Conservation (phyloP, 2,888 invertebrate species). For the Drosophila pseudotakahashii region DNA sequence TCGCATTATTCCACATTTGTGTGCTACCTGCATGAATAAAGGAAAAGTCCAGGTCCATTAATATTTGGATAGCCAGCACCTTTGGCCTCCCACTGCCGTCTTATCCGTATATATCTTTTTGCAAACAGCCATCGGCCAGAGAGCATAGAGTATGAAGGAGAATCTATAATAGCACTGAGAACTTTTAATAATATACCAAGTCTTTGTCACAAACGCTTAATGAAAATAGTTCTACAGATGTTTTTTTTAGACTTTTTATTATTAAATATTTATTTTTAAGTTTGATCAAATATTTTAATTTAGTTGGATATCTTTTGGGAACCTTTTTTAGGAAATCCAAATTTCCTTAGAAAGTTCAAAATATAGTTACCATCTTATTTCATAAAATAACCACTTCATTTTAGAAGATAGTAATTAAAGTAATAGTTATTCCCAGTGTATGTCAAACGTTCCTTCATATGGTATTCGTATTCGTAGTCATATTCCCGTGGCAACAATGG, state of each 20-base stretch:
- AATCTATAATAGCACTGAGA: constrained; percentile 15
- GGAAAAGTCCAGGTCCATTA: constrained; percentile 9
- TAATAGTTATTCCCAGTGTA: constrained; percentile 11
- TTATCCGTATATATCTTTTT: not conserved
- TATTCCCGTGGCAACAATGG: constrained; percentile 41
- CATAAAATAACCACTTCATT: too few species aligned
- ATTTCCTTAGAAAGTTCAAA: too few species aligned
- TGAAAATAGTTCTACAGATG: too few species aligned
- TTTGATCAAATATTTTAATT: too few species aligned
- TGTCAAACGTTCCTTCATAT: not conserved
- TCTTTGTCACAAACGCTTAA: too few species aligned
- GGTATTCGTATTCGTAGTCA: constrained; percentile 8
- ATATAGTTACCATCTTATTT: too few species aligned
- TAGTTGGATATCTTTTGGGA: too few species aligned
- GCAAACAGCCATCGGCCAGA: constrained; percentile 4
- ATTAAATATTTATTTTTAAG: too few species aligned
- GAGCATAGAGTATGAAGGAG: constrained; percentile 1
- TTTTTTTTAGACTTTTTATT: too few species aligned
- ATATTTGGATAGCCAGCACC: constrained; percentile 28
- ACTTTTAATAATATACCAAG: too few species aligned
- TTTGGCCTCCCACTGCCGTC: constrained; percentile 4
- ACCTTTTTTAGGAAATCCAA: too few species aligned
- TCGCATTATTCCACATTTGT: constrained; percentile 15
- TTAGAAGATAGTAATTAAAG: too few species aligned
- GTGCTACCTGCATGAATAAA: constrained; percentile 14